These are phyloP conservation scores for Corythornis madagascariensis DNA, from an alignment of 2,113 vertebrate genomes.

Conservation along the genomic window DNA sequence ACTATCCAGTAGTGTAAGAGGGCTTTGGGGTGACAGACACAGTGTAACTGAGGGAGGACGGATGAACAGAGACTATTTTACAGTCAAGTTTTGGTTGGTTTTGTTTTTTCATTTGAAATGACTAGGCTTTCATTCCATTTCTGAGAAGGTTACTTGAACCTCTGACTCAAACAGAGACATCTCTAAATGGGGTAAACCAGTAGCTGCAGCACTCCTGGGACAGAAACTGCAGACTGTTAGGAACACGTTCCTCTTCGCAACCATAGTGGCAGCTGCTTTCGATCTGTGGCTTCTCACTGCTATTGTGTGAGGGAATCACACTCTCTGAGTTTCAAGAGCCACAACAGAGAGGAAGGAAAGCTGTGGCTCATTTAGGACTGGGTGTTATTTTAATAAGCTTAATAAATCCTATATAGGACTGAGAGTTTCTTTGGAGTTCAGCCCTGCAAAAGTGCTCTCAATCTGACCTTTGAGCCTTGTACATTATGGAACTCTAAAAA, in stretches of 20 bases:
- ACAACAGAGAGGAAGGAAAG: constrained; percentile 49
- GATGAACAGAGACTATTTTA: not conserved
- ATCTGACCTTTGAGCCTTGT: constrained; percentile 14
- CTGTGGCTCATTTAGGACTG: constrained; percentile 54
- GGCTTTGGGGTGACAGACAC: not conserved
- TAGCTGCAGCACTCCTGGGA: constrained; percentile 19
- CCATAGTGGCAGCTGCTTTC: constrained; percentile 46
- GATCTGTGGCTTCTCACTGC: constrained; percentile 50
- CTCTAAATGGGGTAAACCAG: not conserved
- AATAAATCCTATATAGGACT: constrained; percentile 49
- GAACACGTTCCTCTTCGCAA: not conserved
- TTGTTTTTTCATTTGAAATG: not conserved
- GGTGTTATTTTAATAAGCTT: constrained; percentile 60
- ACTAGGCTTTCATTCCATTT: not conserved
- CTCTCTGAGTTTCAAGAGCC: constrained; percentile 21
- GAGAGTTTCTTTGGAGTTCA: constrained; percentile 14
- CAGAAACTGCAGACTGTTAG: constrained; percentile 10
- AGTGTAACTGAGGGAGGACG: not conserved
- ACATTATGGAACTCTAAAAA: constrained; percentile 1
- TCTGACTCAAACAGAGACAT: constrained; percentile 36
- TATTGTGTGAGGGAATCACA: constrained; percentile 47
- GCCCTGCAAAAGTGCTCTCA: not conserved
- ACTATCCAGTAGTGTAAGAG: not conserved
- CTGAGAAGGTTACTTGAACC: constrained; percentile 12
- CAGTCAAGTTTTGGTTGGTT: not conserved